phyloP scores from a whole-genome alignment of 1,140 invertebrate genomes.

The Schlechtendalia chinensis region DNA sequence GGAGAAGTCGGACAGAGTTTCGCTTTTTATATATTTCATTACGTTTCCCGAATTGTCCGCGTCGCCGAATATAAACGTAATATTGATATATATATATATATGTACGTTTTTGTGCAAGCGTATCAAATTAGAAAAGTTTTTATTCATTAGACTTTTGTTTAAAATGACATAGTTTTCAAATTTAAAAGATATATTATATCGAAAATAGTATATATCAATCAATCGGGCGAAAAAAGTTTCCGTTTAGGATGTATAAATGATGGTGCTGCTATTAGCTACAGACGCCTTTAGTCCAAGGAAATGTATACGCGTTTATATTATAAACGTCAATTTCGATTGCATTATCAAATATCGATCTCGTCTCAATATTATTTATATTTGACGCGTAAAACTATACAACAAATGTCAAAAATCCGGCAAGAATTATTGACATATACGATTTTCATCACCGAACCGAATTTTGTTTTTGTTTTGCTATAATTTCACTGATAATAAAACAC shows the following conservation, averaged over 20 bases:
- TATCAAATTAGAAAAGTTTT: conserved; percentile 29
- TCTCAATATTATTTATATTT: too few species aligned
- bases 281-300: not conserved
- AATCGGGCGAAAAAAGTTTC: not conserved
- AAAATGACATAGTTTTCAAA: conserved; percentile 5
- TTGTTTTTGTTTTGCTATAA: too few species aligned
- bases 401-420: too few species aligned
- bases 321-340: not conserved
- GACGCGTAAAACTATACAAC: too few species aligned
- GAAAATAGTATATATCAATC: conserved; percentile 6
- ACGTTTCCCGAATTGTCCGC: conserved; percentile 12
- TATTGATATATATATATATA: not conserved
- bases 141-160: conserved; percentile 33
- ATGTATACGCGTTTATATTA: not conserved
- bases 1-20: conserved; percentile 4
- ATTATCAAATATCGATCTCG: not conserved
- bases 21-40: conserved; percentile 33
- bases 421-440: too few species aligned
- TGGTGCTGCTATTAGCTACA: too few species aligned
- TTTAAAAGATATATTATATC: not conserved
- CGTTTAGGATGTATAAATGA: not conserved
- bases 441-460: too few species aligned
- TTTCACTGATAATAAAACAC: too few species aligned
- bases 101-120: not conserved
- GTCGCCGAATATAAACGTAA: conserved; percentile 9